These are phyloP conservation scores for Enteromius anoplus DNA, from an alignment of 2,797 vertebrate species.

Conservation along the genomic window DNA sequence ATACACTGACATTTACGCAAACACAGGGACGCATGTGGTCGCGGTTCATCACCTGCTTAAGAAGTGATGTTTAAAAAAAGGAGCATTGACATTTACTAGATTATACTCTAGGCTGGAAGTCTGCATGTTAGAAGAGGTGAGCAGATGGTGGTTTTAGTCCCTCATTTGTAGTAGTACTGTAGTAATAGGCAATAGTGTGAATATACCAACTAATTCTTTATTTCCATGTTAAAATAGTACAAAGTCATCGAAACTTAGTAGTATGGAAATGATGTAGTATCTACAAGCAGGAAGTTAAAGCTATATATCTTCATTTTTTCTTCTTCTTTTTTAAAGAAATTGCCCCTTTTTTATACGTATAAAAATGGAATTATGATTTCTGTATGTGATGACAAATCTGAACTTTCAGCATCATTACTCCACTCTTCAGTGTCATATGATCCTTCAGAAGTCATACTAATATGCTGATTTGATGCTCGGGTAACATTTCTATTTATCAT, in stretches of 20 bases:
- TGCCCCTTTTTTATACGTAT: neutral
- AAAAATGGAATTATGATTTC: neutral
- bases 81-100: slow-evolving; percentile 28
- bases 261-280: neutral
- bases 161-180: neutral
- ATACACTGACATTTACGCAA: slow-evolving; percentile 39
- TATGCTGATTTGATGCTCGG: neutral
- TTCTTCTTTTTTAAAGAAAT: too few relatives aligned
- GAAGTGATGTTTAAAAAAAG: slow-evolving; percentile 30
- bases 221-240: neutral
- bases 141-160: neutral
- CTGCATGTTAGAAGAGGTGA: neutral
- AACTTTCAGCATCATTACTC: neutral
- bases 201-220: neutral
- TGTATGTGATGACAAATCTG: neutral
- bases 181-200: neutral
- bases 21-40: slow-evolving; percentile 7
- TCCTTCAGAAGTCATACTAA: neutral
- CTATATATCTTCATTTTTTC: too few relatives aligned
- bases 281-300: neutral
- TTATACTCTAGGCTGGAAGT: slow-evolving; percentile 2
- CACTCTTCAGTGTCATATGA: neutral
- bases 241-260: neutral
- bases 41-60: slow-evolving; percentile 19
- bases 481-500: neutral